Base-by-base conservation (phyloP, 2,888 invertebrate genomes). In the Abrostola tripartita region DNA sequence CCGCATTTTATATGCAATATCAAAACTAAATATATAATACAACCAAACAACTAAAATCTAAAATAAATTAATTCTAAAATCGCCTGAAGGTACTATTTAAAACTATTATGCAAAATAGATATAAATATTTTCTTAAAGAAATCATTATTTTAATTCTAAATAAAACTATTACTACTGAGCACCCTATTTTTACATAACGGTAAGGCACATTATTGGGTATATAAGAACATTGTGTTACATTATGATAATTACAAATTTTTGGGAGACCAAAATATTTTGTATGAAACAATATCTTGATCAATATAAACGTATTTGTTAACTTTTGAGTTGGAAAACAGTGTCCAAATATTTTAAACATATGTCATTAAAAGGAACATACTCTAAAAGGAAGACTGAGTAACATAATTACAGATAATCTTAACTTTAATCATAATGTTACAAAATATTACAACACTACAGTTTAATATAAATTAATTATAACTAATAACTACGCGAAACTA, bases 1-100 rank as follows among this genome's bases (percentile, higher is more conserved):
- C 93, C 93, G 92, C 93, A 91, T 93, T 86, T 81, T 81, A 81
- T 86, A 89, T 89, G 89, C 85, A 88, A 88, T 85, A 86, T 83
- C 78, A 72, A 76, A 78, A 77, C 75, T 81, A 84, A 78, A 70
- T 63, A 64, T 88, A 90, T 86, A 82, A 85, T 92, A 92, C 92
- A 92, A 90, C 86, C 85, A 38, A 87, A 77, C 75, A 69, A 62
- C 74, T 82, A 77, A 70, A 67, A 68, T 65, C 76, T 85, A 85
- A 71, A 88, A 90, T 90, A 89, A 90, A 85, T 90, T 91, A 89
- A 82, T 71, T 47, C 85, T 89, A 88, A 79, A 74, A 68, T 63
- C 38, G 37, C 57, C 47, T 65, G 71, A 62, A 63, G 59, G 38
- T 61, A 56, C 38, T 42, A 44, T 57, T 60, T 65, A 73, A 75